phyloP scores from a whole-genome alignment of 1,140 invertebrate genomes.

The Drosophila quadrilineata region DNA sequence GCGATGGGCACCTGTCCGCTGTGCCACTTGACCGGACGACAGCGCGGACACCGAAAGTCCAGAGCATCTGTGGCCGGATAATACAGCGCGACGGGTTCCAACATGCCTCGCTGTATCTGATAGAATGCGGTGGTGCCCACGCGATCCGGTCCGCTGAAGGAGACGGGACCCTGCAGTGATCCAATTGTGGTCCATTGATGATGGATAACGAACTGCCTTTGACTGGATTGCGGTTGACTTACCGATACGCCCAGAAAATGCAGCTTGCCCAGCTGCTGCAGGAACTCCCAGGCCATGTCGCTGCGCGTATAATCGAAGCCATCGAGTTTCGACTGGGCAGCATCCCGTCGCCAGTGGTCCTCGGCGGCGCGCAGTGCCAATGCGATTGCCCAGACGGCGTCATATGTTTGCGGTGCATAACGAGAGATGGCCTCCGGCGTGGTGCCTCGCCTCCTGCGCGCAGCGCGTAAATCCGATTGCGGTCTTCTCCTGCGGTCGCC shows the following conservation, averaged over 20 bases:
- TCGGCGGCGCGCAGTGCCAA: slow-evolving; percentile 83
- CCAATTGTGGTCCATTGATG: too few relatives aligned
- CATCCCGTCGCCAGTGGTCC: slow-evolving; percentile 66
- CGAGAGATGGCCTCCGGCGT: slow-evolving; percentile 83
- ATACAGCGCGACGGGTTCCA: slow-evolving; percentile 88
- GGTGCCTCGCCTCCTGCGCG: slow-evolving; percentile 30
- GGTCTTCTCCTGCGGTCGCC: slow-evolving; percentile 13
- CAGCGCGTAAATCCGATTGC: slow-evolving; percentile 45
- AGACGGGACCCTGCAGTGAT: slow-evolving; percentile 88
- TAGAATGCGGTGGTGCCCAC: slow-evolving; percentile 91
- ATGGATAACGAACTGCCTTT: neutral
- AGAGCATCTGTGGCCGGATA: slow-evolving; percentile 85
- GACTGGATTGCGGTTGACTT: slow-evolving; percentile 73
- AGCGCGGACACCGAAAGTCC: slow-evolving; percentile 88
- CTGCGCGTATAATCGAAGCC: slow-evolving; percentile 87
- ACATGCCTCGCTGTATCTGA: slow-evolving; percentile 90
- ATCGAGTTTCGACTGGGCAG: slow-evolving; percentile 82
- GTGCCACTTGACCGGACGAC: slow-evolving; percentile 87
- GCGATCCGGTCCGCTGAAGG: slow-evolving; percentile 92
- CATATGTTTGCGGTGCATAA: slow-evolving; percentile 91
- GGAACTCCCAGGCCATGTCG: slow-evolving; percentile 86
- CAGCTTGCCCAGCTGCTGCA: slow-evolving; percentile 87
- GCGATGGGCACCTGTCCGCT: slow-evolving; percentile 89
- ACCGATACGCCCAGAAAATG: slow-evolving; percentile 92
- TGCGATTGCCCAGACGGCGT: slow-evolving; percentile 94